phyloP scores from a whole-genome alignment of 2,888 invertebrate genomes.

The Ornithoptera alexandrae region DNA sequence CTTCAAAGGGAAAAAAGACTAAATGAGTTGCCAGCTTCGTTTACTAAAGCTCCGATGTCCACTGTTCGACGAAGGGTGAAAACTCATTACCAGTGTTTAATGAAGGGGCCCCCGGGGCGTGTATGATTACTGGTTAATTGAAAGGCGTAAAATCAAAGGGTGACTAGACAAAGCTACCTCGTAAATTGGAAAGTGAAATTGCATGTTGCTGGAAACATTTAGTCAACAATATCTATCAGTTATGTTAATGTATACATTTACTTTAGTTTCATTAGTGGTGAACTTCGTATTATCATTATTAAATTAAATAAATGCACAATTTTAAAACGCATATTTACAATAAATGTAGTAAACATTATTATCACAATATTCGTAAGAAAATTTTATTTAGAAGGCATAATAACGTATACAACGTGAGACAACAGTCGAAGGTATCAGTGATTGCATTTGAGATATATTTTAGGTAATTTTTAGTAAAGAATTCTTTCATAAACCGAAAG shows the following conservation, averaged over 20 bases:
- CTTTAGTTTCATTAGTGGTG: too few relatives aligned
- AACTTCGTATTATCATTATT: too few relatives aligned
- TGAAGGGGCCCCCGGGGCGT: conserved; percentile 75
- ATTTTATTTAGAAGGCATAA: too few relatives aligned
- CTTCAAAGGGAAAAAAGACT: conserved; percentile 56
- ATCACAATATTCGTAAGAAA: too few relatives aligned
- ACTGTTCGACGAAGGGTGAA: conserved; percentile 74
- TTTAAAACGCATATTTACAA: too few relatives aligned
- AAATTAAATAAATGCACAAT: too few relatives aligned
- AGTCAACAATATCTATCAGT: conserved; percentile 18
- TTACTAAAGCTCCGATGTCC: conserved; percentile 70
- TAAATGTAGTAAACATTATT: too few relatives aligned
- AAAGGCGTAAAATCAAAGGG: conserved; percentile 72
- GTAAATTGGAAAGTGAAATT: conserved; percentile 52
- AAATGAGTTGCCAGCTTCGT: conserved; percentile 54
- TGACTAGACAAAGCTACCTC: conserved; percentile 60
- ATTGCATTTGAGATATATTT: too few relatives aligned
- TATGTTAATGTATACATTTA: conserved; percentile 17
- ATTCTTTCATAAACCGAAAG: too few relatives aligned
- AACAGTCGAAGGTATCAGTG: too few relatives aligned
- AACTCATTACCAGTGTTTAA: conserved; percentile 76
- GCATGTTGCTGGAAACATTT: conserved; percentile 32
- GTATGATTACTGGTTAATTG: conserved; percentile 79
- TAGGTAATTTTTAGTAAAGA: too few relatives aligned
- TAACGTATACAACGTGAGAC: too few relatives aligned